Base-by-base conservation (phyloP, 2,113 vertebrate species). In the Psophia crepitans region DNA sequence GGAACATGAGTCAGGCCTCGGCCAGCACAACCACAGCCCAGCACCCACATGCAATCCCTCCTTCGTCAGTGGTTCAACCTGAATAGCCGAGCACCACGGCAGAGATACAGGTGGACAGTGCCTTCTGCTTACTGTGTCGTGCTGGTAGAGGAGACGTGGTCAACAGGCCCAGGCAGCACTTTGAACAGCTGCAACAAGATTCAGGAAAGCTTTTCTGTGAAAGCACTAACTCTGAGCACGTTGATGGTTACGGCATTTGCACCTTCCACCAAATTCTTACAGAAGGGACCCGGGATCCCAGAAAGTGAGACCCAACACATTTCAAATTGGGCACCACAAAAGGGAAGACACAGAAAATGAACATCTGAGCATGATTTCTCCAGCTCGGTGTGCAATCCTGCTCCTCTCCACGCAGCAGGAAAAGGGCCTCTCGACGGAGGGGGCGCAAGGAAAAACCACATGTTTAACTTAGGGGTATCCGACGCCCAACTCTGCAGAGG, bases 331-430 rank as follows among this genome's bases (percentile, higher is more conserved):
- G 46, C n/a, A 74, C 9, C 32, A 33, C 49, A 58, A 51, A 44
- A 24, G 11, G 13, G 8, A 85, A 12, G 15, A 23, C 12, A 10
- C 0, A 26, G 58, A 20, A 71, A 87, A 83, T 0, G 1, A 80
- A 32, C 3, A 16, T 15, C 30, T 76, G 48, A 12, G 28, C 15
- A 2, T 3, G 28, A 30, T 33, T 79, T 46, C 66, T 49, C 61
- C 71, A 49, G 49, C 58, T 80, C 44, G 6, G 37, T 0, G 30
- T 4, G n/a, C 35, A 71, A 15, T 13, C 35, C 90, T 35, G 70
- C 35, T 66, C 74, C n/a, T n/a, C 56, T 56, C 41, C 71, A 13
- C 5, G 6, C 5, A 4, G 46, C 53, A 84, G 74, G 35, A 71
- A 63, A 87, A 68, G 66, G 53, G 85, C 77, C 74, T 54, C 73